These are phyloP conservation scores for Amblyjoppa proteus DNA, from an alignment of 2,888 invertebrate genomes.

Conservation along the genomic window DNA sequence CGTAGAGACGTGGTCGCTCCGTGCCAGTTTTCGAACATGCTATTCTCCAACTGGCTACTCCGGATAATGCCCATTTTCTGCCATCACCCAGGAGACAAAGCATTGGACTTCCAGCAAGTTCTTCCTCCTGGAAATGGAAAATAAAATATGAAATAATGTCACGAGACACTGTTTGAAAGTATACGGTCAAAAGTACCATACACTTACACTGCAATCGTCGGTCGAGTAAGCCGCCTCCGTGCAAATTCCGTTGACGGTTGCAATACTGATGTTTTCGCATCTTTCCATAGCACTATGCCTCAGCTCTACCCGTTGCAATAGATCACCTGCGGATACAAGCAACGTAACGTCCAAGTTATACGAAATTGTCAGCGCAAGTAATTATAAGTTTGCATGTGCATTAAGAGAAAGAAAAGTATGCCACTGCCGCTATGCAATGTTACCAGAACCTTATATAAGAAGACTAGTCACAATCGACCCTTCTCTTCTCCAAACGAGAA, in stretches of 20 bases:
- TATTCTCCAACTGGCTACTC: conserved; percentile 94
- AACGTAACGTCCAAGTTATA: conserved; percentile 27
- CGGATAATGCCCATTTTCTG: conserved; percentile 92
- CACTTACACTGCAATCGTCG: conserved; percentile 93
- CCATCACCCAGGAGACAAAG: conserved; percentile 91
- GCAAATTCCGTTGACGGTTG: conserved; percentile 93
- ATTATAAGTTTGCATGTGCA: background rate
- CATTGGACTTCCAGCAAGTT: conserved; percentile 95
- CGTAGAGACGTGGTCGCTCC: conserved; percentile 93
- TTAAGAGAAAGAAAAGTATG: conserved; percentile 25
- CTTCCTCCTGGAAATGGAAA: conserved; percentile 90
- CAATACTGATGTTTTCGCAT: conserved; percentile 94
- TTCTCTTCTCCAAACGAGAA: conserved; percentile 41
- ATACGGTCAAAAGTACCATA: background rate
- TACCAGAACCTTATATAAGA: conserved; percentile 52
- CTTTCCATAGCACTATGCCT: conserved; percentile 91
- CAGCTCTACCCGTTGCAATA: conserved; percentile 93
- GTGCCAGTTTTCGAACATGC: conserved; percentile 92
- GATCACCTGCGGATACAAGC: conserved; percentile 86
- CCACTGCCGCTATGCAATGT: background rate
- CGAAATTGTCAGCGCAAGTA: background rate
- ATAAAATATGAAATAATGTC: background rate
- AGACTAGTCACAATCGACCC: conserved; percentile 45
- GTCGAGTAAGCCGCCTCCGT: conserved; percentile 92
- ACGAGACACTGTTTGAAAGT: background rate